These are phyloP conservation scores for Drosophila nikananu DNA, from an alignment of 1,140 invertebrate genomes.

Conservation along the genomic window DNA sequence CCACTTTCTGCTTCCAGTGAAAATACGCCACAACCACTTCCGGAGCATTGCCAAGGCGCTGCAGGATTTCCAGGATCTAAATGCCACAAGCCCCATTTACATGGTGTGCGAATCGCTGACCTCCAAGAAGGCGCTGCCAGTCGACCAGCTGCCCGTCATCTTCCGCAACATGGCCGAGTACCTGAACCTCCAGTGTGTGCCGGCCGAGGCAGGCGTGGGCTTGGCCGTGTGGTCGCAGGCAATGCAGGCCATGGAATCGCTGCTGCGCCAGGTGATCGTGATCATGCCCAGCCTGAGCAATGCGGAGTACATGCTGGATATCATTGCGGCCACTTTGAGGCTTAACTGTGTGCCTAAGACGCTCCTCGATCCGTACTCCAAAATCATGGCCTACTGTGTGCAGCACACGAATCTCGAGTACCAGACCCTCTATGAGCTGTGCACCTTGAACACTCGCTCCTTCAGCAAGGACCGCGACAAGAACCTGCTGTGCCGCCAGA, in stretches of 20 bases:
- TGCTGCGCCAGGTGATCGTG: slow-evolving; percentile 93
- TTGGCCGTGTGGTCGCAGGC: slow-evolving; percentile 92
- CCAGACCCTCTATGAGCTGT: slow-evolving; percentile 94
- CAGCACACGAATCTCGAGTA: slow-evolving; percentile 95
- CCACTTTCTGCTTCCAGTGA: slow-evolving; percentile 47
- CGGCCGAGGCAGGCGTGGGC: slow-evolving; percentile 92
- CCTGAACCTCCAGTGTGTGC: slow-evolving; percentile 92
- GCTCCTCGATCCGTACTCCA: slow-evolving; percentile 97
- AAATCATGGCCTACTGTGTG: slow-evolving; percentile 95
- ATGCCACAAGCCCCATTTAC: slow-evolving; percentile 96
- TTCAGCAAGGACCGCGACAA: slow-evolving; percentile 97
- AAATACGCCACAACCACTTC: slow-evolving; percentile 89
- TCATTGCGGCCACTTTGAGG: slow-evolving; percentile 94
- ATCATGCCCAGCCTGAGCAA: slow-evolving; percentile 91
- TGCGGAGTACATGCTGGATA: slow-evolving; percentile 91
- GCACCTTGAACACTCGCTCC: slow-evolving; percentile 94
- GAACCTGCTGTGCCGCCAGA: slow-evolving; percentile 93
- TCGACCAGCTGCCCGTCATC: slow-evolving; percentile 91
- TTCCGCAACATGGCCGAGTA: slow-evolving; percentile 96
- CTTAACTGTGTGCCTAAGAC: slow-evolving; percentile 90
- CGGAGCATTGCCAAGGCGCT: slow-evolving; percentile 96
- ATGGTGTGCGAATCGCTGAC: slow-evolving; percentile 96
- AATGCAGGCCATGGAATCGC: slow-evolving; percentile 93
- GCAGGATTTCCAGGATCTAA: slow-evolving; percentile 98
- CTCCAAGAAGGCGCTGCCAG: slow-evolving; percentile 93